Conservation (phyloP, 2,888 invertebrate genomes). For the Meta bourneti region DNA sequence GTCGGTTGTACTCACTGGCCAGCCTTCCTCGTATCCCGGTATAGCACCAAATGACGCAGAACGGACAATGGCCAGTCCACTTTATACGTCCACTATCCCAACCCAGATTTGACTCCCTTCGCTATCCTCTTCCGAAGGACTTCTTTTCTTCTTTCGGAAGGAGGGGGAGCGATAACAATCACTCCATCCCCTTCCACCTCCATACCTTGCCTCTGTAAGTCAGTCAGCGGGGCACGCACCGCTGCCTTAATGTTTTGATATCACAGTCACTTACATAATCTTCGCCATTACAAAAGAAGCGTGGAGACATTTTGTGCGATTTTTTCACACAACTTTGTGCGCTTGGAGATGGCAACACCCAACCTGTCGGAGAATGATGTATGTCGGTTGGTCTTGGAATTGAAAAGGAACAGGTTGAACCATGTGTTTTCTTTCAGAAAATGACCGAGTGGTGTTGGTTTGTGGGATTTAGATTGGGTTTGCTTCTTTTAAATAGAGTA, state of each 20-base stretch:
- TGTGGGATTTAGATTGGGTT: not conserved
- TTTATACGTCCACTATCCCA: slow-evolving; percentile 60
- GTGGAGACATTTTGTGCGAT: slow-evolving; percentile 14
- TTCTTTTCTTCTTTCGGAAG: slow-evolving; percentile 43
- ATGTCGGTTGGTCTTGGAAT: not conserved
- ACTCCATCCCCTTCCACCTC: not conserved
- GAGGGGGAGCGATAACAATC: slow-evolving; percentile 7
- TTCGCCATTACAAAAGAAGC: slow-evolving; percentile 11
- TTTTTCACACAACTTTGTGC: slow-evolving; percentile 4
- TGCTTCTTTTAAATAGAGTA: too few relatives aligned
- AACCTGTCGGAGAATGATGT: not conserved
- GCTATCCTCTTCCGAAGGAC: slow-evolving; percentile 44
- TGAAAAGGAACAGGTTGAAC: not conserved
- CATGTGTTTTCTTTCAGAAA: not conserved
- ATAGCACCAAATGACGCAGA: slow-evolving; percentile 69
- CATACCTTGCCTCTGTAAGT: not conserved
- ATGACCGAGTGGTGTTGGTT: not conserved
- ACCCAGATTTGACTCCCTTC: slow-evolving; percentile 65
- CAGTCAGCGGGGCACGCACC: slow-evolving; percentile 3
- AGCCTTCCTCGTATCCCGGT: slow-evolving; percentile 56
- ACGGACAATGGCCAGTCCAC: slow-evolving; percentile 69
- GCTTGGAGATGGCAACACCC: slow-evolving; percentile 33
- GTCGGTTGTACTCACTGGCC: not conserved
- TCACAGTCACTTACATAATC: slow-evolving; percentile 14
- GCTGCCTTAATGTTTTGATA: slow-evolving; percentile 30